These are phyloP conservation scores for Pseudomugil tenellus DNA, from an alignment of 2,797 vertebrate genomes.

Conservation along the genomic window DNA sequence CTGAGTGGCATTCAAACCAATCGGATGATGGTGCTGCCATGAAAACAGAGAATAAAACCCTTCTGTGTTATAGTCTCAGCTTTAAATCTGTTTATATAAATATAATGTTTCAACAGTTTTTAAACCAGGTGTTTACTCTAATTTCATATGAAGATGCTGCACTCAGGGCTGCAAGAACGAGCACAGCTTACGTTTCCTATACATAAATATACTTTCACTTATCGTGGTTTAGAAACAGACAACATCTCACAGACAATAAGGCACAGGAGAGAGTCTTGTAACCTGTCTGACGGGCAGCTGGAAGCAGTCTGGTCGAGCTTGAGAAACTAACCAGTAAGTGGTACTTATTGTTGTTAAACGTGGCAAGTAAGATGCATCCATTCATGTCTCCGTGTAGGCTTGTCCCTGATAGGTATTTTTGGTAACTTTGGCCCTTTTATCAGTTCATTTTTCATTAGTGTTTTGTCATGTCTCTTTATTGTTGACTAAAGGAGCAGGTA, in stretches of 20 bases:
- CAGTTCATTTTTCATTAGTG: background rate
- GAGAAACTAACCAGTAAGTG: background rate
- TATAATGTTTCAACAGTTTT: background rate
- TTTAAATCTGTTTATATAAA: background rate
- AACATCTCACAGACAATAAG: background rate
- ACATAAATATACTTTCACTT: background rate
- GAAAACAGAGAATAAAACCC: slow-evolving; percentile 39
- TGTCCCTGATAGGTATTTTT: background rate
- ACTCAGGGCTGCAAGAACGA: background rate
- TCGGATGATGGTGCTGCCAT: slow-evolving; percentile 39
- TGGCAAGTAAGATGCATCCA: background rate
- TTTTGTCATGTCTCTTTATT: background rate
- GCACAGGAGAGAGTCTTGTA: background rate
- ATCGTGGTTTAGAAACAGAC: background rate
- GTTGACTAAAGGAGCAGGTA: slow-evolving; percentile 1
- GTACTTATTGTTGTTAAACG: background rate
- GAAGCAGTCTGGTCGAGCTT: background rate
- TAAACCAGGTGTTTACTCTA: too few relatives aligned
- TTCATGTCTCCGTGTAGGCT: background rate
- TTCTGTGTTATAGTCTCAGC: background rate
- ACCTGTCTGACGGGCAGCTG: background rate
- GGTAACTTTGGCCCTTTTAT: background rate
- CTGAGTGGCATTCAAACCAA: slow-evolving; percentile 32
- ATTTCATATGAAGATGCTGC: background rate
- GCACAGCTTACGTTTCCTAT: background rate